Evolutionary conservation across 2,113 vertebrate species (phyloP), one percentile per base, ranked within the genome.

Genomic region (Caranx ignobilis): DNA sequence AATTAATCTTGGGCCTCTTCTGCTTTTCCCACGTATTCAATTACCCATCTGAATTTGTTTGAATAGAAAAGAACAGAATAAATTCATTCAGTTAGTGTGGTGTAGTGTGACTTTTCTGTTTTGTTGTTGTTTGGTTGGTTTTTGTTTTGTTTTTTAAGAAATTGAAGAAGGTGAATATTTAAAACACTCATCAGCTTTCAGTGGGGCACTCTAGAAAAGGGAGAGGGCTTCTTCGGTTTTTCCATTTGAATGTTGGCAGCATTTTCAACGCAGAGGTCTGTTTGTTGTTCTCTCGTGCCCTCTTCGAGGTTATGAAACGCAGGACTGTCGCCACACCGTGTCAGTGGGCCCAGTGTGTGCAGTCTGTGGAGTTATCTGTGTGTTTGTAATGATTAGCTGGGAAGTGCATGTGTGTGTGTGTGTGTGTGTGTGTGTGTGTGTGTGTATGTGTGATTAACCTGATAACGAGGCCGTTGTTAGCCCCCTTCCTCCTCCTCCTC

Each of bases 381-480:
- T 74, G 68, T 81, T 84, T 89, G 82, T 91, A 94, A 93, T 94
- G 88, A 93, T 94, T 94, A 93, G 87, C 92, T 43, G 87, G 65
- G 78, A 77, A 79, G 64, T 50, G 65, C 71, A 69, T 77, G 67
- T 59, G 74, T 47, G 66, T 70, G 71, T 54, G 75, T 69, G 75
- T 90, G 56, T 81, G 84, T 74, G 68, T 80, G 70, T 56, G 35
- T 76, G 62, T 77, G 71, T 79, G 62, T 81, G 55, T 71, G 66
- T 62, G 72, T 60, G 71, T 73, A 72, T 89, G 82, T 87, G 82
- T 88, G 83, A 91, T 92, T 85, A 89, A 77, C 39, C 64, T 81
- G 93, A 94, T 93, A 93, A 93, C 74, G 75, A 84, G 82, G 88
- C 72, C 79, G 79, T 80, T 88, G 92, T 91, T 82, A 59, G 81